phyloP scores from a whole-genome alignment of 2,888 invertebrate species.

The Dicyrtoma fusca region DNA sequence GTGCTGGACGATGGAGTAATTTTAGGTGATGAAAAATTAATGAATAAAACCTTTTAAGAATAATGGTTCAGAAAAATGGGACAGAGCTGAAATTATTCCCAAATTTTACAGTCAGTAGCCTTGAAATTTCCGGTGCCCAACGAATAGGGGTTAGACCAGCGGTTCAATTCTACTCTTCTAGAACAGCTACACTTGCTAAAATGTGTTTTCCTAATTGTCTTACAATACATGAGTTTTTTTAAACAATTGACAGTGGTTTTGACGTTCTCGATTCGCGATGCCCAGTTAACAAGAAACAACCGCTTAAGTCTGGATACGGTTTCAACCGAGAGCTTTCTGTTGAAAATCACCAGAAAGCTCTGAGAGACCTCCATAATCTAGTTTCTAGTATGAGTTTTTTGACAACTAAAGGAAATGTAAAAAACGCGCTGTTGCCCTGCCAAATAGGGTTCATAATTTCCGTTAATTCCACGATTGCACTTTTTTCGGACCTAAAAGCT shows the following conservation, averaged over 20 bases:
- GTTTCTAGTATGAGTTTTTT: constrained; percentile 14
- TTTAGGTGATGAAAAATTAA: constrained; percentile 23
- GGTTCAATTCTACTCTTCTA: constrained; percentile 36
- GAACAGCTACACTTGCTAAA: constrained; percentile 30
- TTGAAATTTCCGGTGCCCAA: constrained; percentile 31
- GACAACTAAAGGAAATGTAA: constrained; percentile 19
- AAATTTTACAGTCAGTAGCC: constrained; percentile 11
- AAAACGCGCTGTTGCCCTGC: constrained; percentile 26
- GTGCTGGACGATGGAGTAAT: constrained; percentile 42
- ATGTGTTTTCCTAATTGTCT: background rate
- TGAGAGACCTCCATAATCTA: background rate
- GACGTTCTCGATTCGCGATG: constrained; percentile 40
- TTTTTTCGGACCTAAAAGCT: background rate
- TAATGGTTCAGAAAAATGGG: constrained; percentile 14
- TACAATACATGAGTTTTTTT: constrained; percentile 32
- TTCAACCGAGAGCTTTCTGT: background rate
- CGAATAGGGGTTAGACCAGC: constrained; percentile 43
- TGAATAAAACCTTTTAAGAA: constrained; percentile 25
- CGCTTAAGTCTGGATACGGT: constrained; percentile 26
- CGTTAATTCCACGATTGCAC: constrained; percentile 2
- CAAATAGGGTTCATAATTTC: constrained; percentile 33
- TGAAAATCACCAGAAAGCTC: background rate
- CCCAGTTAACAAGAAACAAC: constrained; percentile 16
- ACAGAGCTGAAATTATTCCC: constrained; percentile 31
- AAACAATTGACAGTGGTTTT: constrained; percentile 37